These are phyloP conservation scores for Acanthis flammea DNA, from an alignment of 2,797 vertebrate genomes.

Conservation along the genomic window DNA sequence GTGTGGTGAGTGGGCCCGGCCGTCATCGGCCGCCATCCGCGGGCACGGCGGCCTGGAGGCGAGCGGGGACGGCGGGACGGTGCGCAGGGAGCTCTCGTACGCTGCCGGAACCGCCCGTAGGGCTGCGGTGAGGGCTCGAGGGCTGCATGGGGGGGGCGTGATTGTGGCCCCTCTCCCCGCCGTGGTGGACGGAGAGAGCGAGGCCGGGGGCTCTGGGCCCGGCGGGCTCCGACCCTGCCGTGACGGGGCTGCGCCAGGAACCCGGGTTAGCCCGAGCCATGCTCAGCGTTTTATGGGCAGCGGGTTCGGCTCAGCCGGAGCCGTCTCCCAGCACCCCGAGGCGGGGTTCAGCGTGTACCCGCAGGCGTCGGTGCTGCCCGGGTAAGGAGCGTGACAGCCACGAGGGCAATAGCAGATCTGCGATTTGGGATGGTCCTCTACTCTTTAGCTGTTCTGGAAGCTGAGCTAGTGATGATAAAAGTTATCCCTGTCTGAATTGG, in stretches of 20 bases:
- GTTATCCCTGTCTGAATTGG: conserved; percentile 74
- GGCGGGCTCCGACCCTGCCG: not conserved
- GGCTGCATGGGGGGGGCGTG: accelerated
- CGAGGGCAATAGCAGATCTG: too few relatives aligned
- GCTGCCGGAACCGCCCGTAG: accelerated
- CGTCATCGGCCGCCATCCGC: not conserved
- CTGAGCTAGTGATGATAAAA: conserved; percentile 64
- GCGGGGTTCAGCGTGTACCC: not conserved
- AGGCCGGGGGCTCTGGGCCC: not conserved
- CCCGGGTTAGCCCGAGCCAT: too few relatives aligned
- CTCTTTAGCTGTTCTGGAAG: not conserved
- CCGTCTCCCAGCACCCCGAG: accelerated
- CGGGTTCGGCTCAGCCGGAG: accelerated
- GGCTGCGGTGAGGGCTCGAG: not conserved
- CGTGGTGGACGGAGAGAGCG: not conserved
- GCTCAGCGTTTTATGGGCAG: accelerated
- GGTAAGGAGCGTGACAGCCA: not conserved
- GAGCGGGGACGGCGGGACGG: accelerated
- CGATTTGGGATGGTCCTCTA: accelerated
- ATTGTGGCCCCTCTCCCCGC: accelerated
- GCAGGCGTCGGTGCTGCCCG: not conserved
- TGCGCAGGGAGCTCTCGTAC: too few relatives aligned
- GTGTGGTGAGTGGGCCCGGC: accelerated
- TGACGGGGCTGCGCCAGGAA: not conserved
- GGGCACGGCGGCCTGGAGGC: not conserved